Conservation (phyloP, 2,113 vertebrate species). For the Mandrillus leucophaeus region DNA sequence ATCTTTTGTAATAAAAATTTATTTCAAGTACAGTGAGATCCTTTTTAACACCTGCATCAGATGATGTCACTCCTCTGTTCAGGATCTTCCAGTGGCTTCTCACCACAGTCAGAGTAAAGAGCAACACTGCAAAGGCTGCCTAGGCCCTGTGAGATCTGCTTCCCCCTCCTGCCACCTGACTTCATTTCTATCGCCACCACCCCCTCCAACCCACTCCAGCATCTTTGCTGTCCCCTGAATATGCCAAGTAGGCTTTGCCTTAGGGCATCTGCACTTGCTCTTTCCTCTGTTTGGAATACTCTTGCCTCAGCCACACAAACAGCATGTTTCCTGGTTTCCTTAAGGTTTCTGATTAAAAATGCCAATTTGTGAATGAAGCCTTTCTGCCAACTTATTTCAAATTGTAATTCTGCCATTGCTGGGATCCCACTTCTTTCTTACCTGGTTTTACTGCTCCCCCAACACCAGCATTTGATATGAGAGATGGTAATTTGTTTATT, state of each 20-base stretch:
- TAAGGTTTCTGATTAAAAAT: not conserved
- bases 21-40: not conserved
- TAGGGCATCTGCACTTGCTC: not conserved
- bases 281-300: not conserved
- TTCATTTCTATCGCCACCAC: too few species aligned
- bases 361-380: not conserved
- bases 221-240: not conserved
- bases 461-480: not conserved
- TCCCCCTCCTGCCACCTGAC: too few species aligned
- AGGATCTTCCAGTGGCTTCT: not conserved
- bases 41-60: not conserved
- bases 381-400: not conserved
- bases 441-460: not conserved
- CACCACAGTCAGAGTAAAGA: not conserved
- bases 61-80: not conserved
- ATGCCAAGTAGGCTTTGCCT: not conserved
- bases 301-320: not conserved
- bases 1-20: constrained; percentile 7
- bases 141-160: not conserved
- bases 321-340: not conserved
- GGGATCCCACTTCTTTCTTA: not conserved
- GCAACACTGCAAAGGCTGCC: too few species aligned
- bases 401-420: not conserved
- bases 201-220: rapidly evolving
- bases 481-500: too few species aligned